phyloP scores from a whole-genome alignment of 2,113 vertebrate species.

The Ariopsis seemanni region DNA sequence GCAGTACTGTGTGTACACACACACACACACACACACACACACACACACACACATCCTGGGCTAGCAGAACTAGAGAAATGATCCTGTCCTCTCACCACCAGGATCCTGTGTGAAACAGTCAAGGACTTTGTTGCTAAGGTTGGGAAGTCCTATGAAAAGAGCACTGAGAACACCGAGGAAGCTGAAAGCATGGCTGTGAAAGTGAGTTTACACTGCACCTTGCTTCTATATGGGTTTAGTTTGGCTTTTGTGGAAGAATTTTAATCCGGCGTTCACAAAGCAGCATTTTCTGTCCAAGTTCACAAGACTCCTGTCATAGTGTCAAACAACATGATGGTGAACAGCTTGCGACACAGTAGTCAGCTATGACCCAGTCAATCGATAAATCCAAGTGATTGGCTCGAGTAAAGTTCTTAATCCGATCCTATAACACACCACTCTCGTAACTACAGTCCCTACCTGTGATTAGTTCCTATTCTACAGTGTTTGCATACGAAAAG shows the following conservation, averaged over 20 bases:
- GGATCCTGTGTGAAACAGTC: conserved; percentile 94
- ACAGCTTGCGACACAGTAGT: not conserved
- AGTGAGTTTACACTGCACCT: conserved; percentile 70
- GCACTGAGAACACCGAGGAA: conserved; percentile 83
- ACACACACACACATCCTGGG: not conserved
- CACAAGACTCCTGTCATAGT: not conserved
- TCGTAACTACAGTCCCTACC: not conserved
- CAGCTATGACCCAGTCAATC: not conserved
- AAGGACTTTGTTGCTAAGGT: conserved; percentile 97
- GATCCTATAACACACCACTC: not conserved
- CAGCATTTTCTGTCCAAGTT: not conserved
- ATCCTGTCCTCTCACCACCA: conserved; percentile 55
- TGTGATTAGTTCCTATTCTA: not conserved
- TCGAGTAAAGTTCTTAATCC: not conserved
- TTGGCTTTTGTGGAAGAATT: not conserved
- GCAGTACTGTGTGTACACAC: not conserved
- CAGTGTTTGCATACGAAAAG: not conserved
- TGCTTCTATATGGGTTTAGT: not conserved
- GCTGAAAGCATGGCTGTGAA: conserved; percentile 87
- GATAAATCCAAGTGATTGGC: not conserved
- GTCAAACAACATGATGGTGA: not conserved
- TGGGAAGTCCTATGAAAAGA: conserved; percentile 88
- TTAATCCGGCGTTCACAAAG: not conserved
- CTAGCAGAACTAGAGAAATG: not conserved
- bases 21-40: not conserved